Evolutionary conservation across 2,888 invertebrate species (phyloP).

Genomic region (Drosophila mimica): DNA sequence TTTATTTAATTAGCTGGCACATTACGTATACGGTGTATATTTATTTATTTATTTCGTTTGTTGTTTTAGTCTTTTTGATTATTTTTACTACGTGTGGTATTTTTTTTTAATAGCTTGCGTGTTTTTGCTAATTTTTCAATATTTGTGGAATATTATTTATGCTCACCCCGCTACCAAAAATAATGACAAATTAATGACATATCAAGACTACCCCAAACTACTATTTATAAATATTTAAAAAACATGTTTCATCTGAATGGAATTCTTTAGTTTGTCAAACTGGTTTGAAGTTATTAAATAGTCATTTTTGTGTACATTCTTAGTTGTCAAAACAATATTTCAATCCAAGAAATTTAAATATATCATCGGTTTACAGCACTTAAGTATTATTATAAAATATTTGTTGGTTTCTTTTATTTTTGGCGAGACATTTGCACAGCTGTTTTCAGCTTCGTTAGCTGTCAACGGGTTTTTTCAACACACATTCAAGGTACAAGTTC

Average conservation of each 20-base stretch:
- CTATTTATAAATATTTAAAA: background rate
- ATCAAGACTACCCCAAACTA: background rate
- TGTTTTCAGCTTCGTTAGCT: slow-evolving; percentile 51
- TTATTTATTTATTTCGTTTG: slow-evolving; percentile 11
- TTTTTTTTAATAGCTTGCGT: slow-evolving; percentile 12
- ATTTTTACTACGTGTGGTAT: background rate
- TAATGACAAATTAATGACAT: slow-evolving; percentile 8
- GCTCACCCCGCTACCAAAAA: slow-evolving; percentile 37
- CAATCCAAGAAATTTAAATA: slow-evolving; percentile 8
- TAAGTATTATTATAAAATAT: background rate
- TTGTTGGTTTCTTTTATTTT: slow-evolving; percentile 8
- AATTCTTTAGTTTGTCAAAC: background rate
- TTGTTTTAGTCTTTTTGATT: background rate
- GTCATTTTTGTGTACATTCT: background rate
- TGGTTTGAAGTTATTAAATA: background rate
- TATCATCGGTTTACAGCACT: slow-evolving; percentile 5
- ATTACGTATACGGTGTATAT: slow-evolving; percentile 58
- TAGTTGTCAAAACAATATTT: background rate
- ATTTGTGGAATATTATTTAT: slow-evolving; percentile 45
- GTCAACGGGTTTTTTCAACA: slow-evolving; percentile 54
- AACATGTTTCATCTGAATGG: background rate
- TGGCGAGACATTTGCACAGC: slow-evolving; percentile 61
- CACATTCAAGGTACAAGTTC: slow-evolving; percentile 76
- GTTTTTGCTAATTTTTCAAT: slow-evolving; percentile 4
- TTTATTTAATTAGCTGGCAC: slow-evolving; percentile 54